Conservation (phyloP, 2,888 invertebrate species). For the Acrobeloides nanus region DNA sequence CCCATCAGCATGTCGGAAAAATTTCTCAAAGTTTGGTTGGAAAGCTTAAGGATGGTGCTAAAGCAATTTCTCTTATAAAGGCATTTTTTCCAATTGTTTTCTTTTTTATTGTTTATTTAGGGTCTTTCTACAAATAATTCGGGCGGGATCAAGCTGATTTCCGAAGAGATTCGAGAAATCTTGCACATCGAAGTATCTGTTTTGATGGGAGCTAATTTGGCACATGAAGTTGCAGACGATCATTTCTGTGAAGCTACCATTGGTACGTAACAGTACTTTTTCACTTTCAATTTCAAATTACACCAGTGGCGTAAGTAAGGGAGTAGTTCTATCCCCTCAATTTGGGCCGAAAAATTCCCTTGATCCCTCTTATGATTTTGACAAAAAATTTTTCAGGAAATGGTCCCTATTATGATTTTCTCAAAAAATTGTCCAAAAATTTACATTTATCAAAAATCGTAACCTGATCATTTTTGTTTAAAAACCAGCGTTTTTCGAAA, state of each 20-base stretch:
- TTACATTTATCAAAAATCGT: too few species aligned
- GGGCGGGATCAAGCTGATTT: conserved; percentile 74
- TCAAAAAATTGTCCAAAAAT: too few species aligned
- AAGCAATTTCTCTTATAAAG: conserved; percentile 90
- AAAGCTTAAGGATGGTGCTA: conserved; percentile 79
- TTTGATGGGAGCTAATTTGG: conserved; percentile 80
- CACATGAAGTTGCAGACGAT: conserved; percentile 82
- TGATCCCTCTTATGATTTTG: too few species aligned
- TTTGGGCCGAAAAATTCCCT: too few species aligned
- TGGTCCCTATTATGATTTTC: too few species aligned
- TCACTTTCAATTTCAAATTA: neutral
- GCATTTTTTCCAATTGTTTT: too few species aligned
- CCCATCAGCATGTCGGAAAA: conserved; percentile 80
- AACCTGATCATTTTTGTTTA: too few species aligned
- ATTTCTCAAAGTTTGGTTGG: conserved; percentile 77
- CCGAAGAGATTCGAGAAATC: conserved; percentile 79
- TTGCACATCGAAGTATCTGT: conserved; percentile 85
- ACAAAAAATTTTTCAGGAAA: too few species aligned
- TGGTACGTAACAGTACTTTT: conserved; percentile 59
- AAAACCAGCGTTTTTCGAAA: too few species aligned
- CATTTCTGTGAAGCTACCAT: conserved; percentile 98
- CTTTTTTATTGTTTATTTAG: too few species aligned
- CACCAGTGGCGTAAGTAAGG: too few species aligned
- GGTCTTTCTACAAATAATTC: conserved; percentile 24
- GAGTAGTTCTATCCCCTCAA: too few species aligned